Evolutionary conservation across 1,140 invertebrate species (phyloP), one percentile per base, ranked within the genome.

Genomic region (Theocolax elegans): DNA sequence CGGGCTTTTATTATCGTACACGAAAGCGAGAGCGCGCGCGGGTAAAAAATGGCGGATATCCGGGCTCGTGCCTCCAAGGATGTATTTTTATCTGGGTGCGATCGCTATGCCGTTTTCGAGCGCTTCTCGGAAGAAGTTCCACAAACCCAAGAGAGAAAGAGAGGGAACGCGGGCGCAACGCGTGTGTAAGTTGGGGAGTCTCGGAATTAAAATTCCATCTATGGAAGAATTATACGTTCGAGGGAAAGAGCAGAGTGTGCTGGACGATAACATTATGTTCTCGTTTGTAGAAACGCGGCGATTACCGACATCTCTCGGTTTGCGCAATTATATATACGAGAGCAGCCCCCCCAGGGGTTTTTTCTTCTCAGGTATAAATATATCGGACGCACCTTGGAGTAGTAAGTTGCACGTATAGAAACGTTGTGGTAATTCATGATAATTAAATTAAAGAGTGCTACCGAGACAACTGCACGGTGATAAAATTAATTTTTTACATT

Each of bases 1-100:
- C 10, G 12, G 13, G 53, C 27, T 35, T 38, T 31, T n/a, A 3
- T 31, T 15, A 12, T 21, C 35, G 35, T 29, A 2, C 17, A 35
- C 12, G 7, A 0, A 35, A 10, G 31, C 25, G 13, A 17, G 17
- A 3, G 27, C 23, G 40, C 9, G 35, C 7, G 10, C 10, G 13
- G 8, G 4, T 25, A 64, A 72, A 73, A 67, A 73, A 75, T 75
- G 64, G 67, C 58, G 67, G 67, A 69, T 54, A 54, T 69, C 67
- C 67, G 67, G 59, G 35, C 23, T 19, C 27, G 25, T 59, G 25
- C 10, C 51, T 67, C 15, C 42, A 17, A 48, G 53, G 53, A 59
- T 48, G 44, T 27, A 48, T 59, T 59, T 67, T 67, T 67, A 67
- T 62, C 66, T 17, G n/a, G 23, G 19, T 12, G 27, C 0, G 46